phyloP scores from a whole-genome alignment of 2,797 vertebrate species.

The Thaleichthys pacificus region DNA sequence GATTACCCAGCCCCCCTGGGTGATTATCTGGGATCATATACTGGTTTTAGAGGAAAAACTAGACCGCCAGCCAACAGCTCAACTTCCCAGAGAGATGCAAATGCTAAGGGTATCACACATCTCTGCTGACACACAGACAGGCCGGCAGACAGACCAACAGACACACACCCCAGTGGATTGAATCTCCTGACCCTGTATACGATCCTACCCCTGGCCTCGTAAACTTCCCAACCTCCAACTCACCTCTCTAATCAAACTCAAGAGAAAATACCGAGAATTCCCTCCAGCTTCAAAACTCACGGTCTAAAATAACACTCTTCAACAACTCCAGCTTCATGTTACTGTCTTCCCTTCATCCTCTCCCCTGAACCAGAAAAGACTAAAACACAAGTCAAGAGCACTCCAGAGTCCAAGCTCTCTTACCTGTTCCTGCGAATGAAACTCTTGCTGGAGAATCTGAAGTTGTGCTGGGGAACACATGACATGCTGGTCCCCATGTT shows the following conservation, averaged over 20 bases:
- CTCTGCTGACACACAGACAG: conserved; percentile 35
- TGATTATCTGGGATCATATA: conserved; percentile 32
- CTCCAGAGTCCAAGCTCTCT: conserved; percentile 23
- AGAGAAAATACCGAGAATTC: conserved; percentile 60
- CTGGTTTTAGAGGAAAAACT: conserved; percentile 54
- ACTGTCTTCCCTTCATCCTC: too few relatives aligned
- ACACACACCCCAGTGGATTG: conserved; percentile 39
- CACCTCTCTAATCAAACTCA: conserved; percentile 37
- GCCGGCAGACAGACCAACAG: conserved; percentile 24
- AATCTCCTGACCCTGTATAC: conserved; percentile 47
- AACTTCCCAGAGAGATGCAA: conserved; percentile 62
- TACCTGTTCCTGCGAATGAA: conserved; percentile 84
- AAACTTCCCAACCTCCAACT: conserved; percentile 55
- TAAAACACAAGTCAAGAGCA: conserved; percentile 3
- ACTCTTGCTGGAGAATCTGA: conserved; percentile 80
- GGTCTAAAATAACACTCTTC: conserved; percentile 49
- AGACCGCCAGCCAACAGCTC: conserved; percentile 59
- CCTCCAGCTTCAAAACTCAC: conserved; percentile 41
- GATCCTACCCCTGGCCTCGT: conserved; percentile 51
- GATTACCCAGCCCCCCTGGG: too few relatives aligned
- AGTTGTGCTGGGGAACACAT: conserved; percentile 81
- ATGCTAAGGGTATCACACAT: conserved; percentile 68
- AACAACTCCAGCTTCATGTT: conserved; percentile 28
- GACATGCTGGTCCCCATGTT: conserved; percentile 83
- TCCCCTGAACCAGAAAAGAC: conserved; percentile 11